These are phyloP conservation scores for Diadema setosum DNA, from an alignment of 35 echinoderm and acorn worm species.

Conservation along the genomic window DNA sequence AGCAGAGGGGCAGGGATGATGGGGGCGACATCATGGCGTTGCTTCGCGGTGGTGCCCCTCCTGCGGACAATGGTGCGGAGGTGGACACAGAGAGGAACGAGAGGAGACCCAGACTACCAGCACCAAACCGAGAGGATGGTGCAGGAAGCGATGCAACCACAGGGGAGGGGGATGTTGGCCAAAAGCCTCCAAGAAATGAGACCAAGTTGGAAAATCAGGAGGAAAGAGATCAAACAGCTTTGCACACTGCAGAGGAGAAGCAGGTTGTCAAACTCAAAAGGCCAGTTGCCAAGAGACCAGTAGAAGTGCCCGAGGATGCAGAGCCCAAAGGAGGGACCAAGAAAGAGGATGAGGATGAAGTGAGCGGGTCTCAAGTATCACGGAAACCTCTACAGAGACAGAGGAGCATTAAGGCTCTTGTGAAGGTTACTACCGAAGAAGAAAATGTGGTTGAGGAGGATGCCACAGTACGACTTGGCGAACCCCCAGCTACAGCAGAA, in stretches of 20 bases:
- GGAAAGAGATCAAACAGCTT: not conserved
- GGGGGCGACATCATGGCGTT: constrained; percentile 41
- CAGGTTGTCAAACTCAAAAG: not conserved
- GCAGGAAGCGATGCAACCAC: no score
- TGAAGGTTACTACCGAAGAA: not conserved
- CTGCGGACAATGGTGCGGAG: not conserved
- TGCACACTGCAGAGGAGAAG: not conserved
- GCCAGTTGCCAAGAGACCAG: not conserved
- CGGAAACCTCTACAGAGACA: not conserved
- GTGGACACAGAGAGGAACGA: not conserved
- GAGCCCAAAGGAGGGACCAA: not conserved
- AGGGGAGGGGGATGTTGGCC: not conserved
- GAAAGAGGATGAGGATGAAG: not conserved
- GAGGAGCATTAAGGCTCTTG: not conserved
- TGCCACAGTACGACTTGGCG: not conserved
- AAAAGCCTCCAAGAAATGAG: not conserved
- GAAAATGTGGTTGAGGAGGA: not conserved
- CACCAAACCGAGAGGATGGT: no score
- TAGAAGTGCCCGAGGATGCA: not conserved
- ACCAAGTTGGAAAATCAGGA: not conserved
- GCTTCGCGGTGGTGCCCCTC: not conserved
- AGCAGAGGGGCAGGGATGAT: not conserved
- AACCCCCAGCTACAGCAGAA: no score
- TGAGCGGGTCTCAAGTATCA: not conserved
- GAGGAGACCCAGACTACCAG: no score